These are phyloP conservation scores for Hyperoplus immaculatus DNA, from an alignment of 2,797 vertebrate species.

Conservation along the genomic window DNA sequence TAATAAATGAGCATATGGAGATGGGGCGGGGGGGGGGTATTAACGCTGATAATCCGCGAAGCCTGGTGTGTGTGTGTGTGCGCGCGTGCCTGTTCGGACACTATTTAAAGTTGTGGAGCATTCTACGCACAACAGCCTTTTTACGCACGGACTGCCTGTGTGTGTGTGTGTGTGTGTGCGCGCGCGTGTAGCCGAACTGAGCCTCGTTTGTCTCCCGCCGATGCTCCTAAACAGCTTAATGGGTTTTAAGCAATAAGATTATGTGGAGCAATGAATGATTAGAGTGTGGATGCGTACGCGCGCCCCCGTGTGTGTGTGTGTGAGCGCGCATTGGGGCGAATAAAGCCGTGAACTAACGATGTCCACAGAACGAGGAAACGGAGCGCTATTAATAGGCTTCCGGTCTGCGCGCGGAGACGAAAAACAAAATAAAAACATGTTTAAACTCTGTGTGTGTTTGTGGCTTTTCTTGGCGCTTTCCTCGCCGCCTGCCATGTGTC, in stretches of 20 bases:
- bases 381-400: constrained; percentile 44
- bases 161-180: constrained; percentile 18
- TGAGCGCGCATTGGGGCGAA: constrained; percentile 16
- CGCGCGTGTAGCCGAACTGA: constrained; percentile 1
- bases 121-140: constrained; percentile 13
- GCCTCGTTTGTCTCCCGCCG: constrained; percentile 20
- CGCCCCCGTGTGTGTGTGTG: constrained; percentile 9
- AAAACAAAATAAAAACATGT: too few species aligned
- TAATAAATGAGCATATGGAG: constrained; percentile 39
- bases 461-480: constrained; percentile 13
- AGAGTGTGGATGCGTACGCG: constrained; percentile 19
- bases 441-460: not conserved
- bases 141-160: constrained; percentile 66
- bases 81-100: not conserved
- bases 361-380: constrained; percentile 47
- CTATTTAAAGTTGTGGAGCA: constrained; percentile 60
- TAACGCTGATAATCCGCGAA: constrained; percentile 29
- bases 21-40: constrained; percentile 9
- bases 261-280: constrained; percentile 71
- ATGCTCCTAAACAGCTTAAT: constrained; percentile 70
- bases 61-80: too few species aligned
- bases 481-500: constrained; percentile 77
- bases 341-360: not conserved
- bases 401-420: constrained; percentile 6
- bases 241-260: constrained; percentile 69